A percentile compares a stretch with the other conserved stretches of the same genome.
Conservation (phyloP, 2,888 invertebrate genomes). For the Mellilla xanthometata region DNA sequence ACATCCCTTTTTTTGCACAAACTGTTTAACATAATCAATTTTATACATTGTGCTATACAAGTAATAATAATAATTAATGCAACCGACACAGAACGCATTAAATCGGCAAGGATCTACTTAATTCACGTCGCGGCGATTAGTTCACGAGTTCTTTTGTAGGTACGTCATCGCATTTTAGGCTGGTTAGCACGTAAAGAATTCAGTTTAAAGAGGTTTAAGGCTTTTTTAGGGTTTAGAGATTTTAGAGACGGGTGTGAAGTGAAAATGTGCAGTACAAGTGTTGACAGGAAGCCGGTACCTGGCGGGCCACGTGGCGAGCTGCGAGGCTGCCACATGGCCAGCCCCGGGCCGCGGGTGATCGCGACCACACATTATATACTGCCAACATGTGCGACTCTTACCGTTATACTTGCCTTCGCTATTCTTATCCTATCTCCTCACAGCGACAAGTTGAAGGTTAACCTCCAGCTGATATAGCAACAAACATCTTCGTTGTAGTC, state of each 20-base stretch:
- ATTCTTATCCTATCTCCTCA: constrained; percentile 33
- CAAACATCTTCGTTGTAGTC: constrained; percentile 18
- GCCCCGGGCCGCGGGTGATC: constrained; percentile 46
- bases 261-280: constrained; percentile 54
- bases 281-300: constrained; percentile 66
- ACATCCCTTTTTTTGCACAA: constrained; percentile 50
- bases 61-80: constrained; percentile 49
- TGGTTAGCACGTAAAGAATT: constrained; percentile 15
- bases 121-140: constrained; percentile 39
- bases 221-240: constrained; percentile 6
- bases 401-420: constrained; percentile 46
- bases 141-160: constrained; percentile 38
- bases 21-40: constrained; percentile 58
- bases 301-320: constrained; percentile 54
- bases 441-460: constrained; percentile 51
- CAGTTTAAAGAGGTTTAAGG: no score
- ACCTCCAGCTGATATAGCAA: constrained; percentile 42
- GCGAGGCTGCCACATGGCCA: constrained; percentile 3
- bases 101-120: constrained; percentile 32
- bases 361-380: constrained; percentile 52
- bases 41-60: constrained; percentile 42
- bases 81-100: constrained; percentile 39
- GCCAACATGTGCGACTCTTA: constrained; percentile 54
- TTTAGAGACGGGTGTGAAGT: constrained; percentile 38
- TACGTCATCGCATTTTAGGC: constrained; percentile 20